A percentile compares a stretch with the other conserved stretches of the same genome.
phyloP scores from a whole-genome alignment of 2,888 invertebrate genomes.

The Tachystola acroxantha region DNA sequence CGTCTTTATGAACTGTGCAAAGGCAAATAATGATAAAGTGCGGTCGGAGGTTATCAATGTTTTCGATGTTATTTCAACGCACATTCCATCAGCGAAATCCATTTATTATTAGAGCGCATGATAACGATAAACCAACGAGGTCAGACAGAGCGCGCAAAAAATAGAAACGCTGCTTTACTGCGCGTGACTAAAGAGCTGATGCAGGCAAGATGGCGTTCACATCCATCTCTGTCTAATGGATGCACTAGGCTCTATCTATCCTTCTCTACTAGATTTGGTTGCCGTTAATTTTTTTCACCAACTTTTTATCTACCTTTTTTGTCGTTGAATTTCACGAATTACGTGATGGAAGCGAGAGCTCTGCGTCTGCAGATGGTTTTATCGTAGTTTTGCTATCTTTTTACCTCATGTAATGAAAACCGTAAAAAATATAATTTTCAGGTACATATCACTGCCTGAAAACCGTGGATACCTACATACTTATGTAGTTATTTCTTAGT shows the following conservation, averaged over 20 bases:
- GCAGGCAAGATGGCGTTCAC: constrained; percentile 65
- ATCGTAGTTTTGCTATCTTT: constrained; percentile 30
- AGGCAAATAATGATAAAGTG: constrained; percentile 42
- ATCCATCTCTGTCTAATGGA: constrained; percentile 46
- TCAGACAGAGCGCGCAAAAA: constrained; percentile 72
- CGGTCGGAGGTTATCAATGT: constrained; percentile 55
- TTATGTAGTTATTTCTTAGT: too few relatives aligned
- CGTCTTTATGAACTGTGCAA: too few relatives aligned
- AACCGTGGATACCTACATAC: too few relatives aligned
- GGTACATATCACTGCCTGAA: too few relatives aligned
- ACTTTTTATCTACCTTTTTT: constrained; percentile 48
- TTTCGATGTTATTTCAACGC: constrained; percentile 39
- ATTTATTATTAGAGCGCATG: constrained; percentile 66
- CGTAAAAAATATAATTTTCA: too few relatives aligned
- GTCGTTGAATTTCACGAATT: constrained; percentile 60
- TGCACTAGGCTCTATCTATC: constrained; percentile 29
- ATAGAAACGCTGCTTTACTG: constrained; percentile 69
- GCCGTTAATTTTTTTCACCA: constrained; percentile 61
- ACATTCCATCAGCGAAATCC: constrained; percentile 56
- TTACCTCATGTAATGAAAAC: constrained; percentile 34
- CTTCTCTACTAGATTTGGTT: constrained; percentile 45
- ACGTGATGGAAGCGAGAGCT: constrained; percentile 51
- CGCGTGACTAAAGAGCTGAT: constrained; percentile 70
- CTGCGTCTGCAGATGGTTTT: constrained; percentile 28
- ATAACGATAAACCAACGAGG: constrained; percentile 76